Conservation (phyloP, 2,113 vertebrate genomes). For the Anseranas semipalmata region DNA sequence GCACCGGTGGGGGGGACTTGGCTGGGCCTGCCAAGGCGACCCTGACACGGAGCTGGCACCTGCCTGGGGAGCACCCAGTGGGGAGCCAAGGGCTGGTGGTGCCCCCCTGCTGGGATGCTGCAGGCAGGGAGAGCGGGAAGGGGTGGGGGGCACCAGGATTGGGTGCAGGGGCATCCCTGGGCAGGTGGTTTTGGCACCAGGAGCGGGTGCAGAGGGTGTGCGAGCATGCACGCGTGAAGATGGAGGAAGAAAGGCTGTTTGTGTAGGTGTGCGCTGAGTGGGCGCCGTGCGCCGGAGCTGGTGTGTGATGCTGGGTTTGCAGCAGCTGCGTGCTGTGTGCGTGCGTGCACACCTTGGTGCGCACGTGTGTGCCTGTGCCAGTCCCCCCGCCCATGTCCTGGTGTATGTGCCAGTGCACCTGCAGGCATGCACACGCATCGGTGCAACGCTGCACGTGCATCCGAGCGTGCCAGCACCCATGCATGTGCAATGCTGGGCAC, state of each 20-base stretch:
- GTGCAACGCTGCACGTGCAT: accelerated
- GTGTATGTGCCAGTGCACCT: accelerated
- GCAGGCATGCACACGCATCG: accelerated
- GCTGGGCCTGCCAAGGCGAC: constrained; percentile 9
- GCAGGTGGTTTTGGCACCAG: not conserved
- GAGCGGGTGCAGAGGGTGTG: not conserved
- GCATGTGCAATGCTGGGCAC: not conserved
- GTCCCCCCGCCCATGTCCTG: accelerated
- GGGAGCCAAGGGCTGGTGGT: not conserved
- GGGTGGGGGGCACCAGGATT: not conserved
- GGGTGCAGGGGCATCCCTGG: not conserved
- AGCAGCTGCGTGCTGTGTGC: accelerated
- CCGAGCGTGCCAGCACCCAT: not conserved
- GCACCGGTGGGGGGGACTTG: not conserved
- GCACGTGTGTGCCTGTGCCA: accelerated
- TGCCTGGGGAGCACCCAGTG: not conserved
- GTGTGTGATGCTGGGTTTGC: accelerated
- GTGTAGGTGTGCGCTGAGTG: not conserved
- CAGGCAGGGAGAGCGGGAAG: not conserved
- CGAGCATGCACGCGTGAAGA: not conserved
- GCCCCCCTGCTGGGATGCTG: not conserved
- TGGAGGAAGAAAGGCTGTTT: not conserved
- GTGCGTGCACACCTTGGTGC: not conserved
- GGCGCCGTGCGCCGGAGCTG: not conserved
- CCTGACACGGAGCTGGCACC: not conserved